Base-by-base conservation (phyloP, 1,140 invertebrate species). In the Chlorops oryzae region DNA sequence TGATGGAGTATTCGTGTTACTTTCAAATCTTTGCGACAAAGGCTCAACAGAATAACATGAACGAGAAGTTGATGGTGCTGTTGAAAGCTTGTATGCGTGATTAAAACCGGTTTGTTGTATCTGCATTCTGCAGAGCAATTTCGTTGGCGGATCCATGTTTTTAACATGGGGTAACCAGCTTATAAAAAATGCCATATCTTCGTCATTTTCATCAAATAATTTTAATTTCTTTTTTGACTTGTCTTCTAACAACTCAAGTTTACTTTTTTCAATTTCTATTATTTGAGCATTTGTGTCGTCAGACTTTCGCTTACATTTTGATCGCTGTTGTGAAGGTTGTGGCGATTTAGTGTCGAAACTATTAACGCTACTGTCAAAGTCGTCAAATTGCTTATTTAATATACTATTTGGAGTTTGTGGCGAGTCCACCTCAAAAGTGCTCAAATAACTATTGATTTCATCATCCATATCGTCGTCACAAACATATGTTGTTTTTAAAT, bases 401-500 rank as follows among this genome's bases (percentile, higher is more conserved):
- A n/a, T n/a, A n/a, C n/a, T n/a, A n/a, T n/a, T n/a, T n/a, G n/a
- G n/a, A n/a, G n/a, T n/a, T n/a, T n/a, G n/a, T n/a, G 42, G 28
- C 22, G 23, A 27, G 24, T 44, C 42, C 22, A 44, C 12, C 28
- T 44, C 42, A 44, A 44, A 44, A 7, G 27, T 44, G 28, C 42
- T 44, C 18, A 47, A 40, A 37, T 21, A 24, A 51, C 50, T 51
- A 17, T 45, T 51, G 18, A 18, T 12, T 44, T 51, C 50, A 28
- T 51, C 50, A 24, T 23, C 32, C 44, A 46, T 23, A 42, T 50
- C 42, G 42, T 41, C 12, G 45, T 47, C 28, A 10, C 23, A 34
- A 22, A 47, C 32, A 20, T 47, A 15, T 46, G 17, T 34, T 51
- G 44, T 51, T 45, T 27, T 25, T 45, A 51, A 51, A 51, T 51